Evolutionary conservation across 2,888 invertebrate species (phyloP).

Genomic region (Psylliodes chrysocephalus): DNA sequence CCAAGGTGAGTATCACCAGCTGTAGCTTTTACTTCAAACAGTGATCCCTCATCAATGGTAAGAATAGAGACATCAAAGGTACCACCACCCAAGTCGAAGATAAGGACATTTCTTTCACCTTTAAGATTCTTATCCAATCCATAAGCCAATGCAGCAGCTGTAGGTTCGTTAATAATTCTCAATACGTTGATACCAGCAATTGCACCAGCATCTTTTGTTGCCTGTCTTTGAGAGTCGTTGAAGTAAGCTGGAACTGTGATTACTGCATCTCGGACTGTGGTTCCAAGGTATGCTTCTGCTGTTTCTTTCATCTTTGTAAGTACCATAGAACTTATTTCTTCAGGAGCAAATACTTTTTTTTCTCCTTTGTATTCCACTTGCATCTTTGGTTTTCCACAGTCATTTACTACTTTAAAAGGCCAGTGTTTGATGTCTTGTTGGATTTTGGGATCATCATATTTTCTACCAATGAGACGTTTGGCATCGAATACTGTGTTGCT

Average conservation of each 20-base stretch:
- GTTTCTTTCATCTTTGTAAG: slow-evolving; percentile 62
- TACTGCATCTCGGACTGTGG: slow-evolving; percentile 68
- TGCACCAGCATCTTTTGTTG: slow-evolving; percentile 83
- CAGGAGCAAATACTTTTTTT: slow-evolving; percentile 73
- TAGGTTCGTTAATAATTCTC: slow-evolving; percentile 84
- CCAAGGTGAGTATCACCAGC: slow-evolving; percentile 88
- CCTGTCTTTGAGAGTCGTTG: slow-evolving; percentile 79
- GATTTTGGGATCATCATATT: slow-evolving; percentile 78
- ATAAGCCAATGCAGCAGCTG: slow-evolving; percentile 50
- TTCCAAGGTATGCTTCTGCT: slow-evolving; percentile 64
- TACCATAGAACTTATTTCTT: slow-evolving; percentile 78
- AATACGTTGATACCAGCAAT: slow-evolving; percentile 75
- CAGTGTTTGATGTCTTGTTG: slow-evolving; percentile 85
- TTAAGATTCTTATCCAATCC: slow-evolving; percentile 52
- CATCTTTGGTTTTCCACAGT: slow-evolving; percentile 75
- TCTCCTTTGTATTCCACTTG: slow-evolving; percentile 76
- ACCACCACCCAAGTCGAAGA: slow-evolving; percentile 72
- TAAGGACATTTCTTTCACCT: slow-evolving; percentile 66
- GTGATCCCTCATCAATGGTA: slow-evolving; percentile 84
- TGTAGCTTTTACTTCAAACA: slow-evolving; percentile 86
- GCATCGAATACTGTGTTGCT: slow-evolving; percentile 77
- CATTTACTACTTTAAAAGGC: slow-evolving; percentile 81
- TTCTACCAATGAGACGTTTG: slow-evolving; percentile 83
- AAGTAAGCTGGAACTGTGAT: slow-evolving; percentile 54
- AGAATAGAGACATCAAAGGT: slow-evolving; percentile 88